These are phyloP conservation scores for Pseudochaenichthys georgianus DNA, from an alignment of 2,797 vertebrate species.

Conservation along the genomic window DNA sequence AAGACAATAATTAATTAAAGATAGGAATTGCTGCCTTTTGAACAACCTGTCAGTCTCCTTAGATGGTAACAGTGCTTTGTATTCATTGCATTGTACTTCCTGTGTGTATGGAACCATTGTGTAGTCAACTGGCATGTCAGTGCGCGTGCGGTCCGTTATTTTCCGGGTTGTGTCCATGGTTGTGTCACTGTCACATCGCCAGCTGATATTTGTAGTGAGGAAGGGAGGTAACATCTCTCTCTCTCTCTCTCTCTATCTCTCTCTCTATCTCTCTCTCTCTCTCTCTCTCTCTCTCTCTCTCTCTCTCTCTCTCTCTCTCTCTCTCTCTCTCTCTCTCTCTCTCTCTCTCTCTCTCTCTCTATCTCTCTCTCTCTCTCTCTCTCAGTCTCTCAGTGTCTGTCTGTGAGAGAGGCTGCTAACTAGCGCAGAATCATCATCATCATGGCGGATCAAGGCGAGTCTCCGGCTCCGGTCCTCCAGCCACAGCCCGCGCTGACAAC, in stretches of 20 bases:
- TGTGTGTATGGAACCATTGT: conserved; percentile 15
- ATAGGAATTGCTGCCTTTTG: neutral
- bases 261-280: conserved; percentile 14
- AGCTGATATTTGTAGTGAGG: conserved; percentile 82
- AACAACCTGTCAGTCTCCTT: neutral
- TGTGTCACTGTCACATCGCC: conserved; percentile 68
- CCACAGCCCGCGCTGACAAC: conserved; percentile 81
- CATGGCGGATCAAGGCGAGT: conserved; percentile 95
- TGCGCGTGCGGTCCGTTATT: conserved; percentile 64
- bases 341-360: conserved; percentile 45
- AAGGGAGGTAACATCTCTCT: conserved; percentile 74
- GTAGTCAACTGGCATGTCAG: conserved; percentile 10
- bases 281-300: conserved; percentile 9
- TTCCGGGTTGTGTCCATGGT: conserved; percentile 85
- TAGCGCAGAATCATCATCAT: conserved; percentile 84
- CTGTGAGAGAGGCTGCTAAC: conserved; percentile 67
- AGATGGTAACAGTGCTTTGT: neutral
- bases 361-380: conserved; percentile 11
- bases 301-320: conserved; percentile 33
- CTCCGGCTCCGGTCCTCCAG: conserved; percentile 87
- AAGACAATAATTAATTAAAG: neutral
- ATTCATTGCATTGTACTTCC: conserved; percentile 20
- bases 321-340: conserved; percentile 21
- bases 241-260: conserved; percentile 35
- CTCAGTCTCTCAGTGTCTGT: conserved; percentile 25